Evolutionary conservation across 2,113 vertebrate species (phyloP).

Genomic region (Alexandromys fortis): DNA sequence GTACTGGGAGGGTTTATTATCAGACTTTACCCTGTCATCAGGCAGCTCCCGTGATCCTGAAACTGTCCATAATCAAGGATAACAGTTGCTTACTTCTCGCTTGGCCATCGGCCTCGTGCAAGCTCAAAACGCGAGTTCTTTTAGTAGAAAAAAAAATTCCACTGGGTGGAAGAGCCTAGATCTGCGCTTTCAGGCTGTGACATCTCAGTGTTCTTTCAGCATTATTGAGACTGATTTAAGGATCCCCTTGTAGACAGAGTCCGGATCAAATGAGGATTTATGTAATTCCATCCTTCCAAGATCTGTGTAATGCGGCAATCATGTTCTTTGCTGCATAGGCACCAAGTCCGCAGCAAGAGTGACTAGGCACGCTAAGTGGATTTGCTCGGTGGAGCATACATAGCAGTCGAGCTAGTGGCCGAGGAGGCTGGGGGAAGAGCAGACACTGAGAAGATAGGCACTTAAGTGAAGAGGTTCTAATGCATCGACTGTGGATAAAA

Average conservation of each 20-base stretch:
- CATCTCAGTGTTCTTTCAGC: not conserved
- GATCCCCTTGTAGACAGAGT: not conserved
- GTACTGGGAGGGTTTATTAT: fast-evolving
- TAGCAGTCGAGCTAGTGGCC: conserved; percentile 45
- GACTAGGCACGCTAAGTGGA: not conserved
- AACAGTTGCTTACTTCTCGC: not conserved
- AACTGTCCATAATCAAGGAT: fast-evolving
- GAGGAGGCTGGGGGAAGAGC: not conserved
- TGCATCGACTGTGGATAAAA: not conserved
- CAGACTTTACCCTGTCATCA: not conserved
- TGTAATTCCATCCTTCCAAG: not conserved
- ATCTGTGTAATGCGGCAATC: not conserved
- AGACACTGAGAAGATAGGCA: not conserved
- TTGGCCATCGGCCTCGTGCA: not conserved
- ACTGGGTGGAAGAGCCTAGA: not conserved
- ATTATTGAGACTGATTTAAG: not conserved
- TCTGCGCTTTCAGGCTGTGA: not conserved
- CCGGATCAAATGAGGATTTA: not conserved
- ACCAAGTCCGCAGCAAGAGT: not conserved
- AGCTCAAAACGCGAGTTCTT: not conserved
- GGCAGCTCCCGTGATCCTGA: not conserved
- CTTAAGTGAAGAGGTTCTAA: not conserved
- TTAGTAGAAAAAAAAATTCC: not conserved
- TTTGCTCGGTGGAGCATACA: not conserved
- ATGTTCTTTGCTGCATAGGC: not conserved